Conservation (phyloP, 2,797 vertebrate species). For the Eutrigla gurnardus region DNA sequence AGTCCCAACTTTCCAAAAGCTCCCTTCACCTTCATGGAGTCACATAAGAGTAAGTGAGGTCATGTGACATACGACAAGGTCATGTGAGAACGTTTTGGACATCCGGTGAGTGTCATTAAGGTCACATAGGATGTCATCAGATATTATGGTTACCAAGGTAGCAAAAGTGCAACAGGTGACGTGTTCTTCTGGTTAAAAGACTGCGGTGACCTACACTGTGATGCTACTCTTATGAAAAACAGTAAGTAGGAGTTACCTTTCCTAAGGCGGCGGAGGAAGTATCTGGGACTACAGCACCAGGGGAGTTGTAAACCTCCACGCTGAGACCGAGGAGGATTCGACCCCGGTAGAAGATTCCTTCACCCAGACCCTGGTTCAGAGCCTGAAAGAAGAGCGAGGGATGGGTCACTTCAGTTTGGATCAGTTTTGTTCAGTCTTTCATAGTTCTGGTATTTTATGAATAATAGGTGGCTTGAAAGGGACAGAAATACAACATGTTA, state of each 20-base stretch:
- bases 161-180: not conserved
- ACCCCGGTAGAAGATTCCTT: slow-evolving; percentile 92
- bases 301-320: slow-evolving; percentile 87
- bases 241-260: slow-evolving; percentile 52
- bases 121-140: not conserved
- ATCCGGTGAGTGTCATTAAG: not conserved
- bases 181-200: not conserved
- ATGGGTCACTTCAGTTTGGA: not conserved
- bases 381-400: slow-evolving; percentile 55
- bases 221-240: not conserved
- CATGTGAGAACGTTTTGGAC: slow-evolving; percentile 1
- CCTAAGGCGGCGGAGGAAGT: slow-evolving; percentile 59
- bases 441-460: not conserved
- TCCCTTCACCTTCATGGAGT: slow-evolving; percentile 73
- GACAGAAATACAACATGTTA: too few species aligned
- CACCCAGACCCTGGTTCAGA: slow-evolving; percentile 91
- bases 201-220: not conserved
- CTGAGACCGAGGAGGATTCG: slow-evolving; percentile 88
- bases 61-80: not conserved
- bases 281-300: slow-evolving; percentile 71
- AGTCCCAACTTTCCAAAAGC: slow-evolving; percentile 82
- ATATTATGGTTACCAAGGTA: not conserved
- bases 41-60: not conserved
- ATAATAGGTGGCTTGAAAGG: not conserved
- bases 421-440: not conserved